Conservation (phyloP, 2,113 vertebrate species). For the Grus americana region DNA sequence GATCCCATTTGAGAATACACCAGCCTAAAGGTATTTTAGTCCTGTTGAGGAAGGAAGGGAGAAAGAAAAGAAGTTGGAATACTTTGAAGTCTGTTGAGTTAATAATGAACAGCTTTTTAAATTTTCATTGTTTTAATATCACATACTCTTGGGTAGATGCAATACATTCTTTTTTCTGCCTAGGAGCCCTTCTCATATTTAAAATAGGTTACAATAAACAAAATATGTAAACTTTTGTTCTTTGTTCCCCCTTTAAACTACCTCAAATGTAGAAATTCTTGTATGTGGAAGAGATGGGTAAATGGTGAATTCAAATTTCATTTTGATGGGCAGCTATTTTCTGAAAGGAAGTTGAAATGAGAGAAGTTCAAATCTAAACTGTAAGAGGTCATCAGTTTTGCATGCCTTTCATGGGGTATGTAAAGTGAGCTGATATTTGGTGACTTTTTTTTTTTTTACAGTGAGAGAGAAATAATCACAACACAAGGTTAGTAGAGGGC, state of each 20-base stretch:
- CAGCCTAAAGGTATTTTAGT: not conserved
- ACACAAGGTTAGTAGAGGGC: not conserved
- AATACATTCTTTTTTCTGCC: not conserved
- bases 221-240: not conserved
- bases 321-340: not conserved
- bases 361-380: not conserved
- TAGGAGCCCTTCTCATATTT: fast-evolving
- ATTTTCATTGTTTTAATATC: not conserved
- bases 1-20: not conserved
- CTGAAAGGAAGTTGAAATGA: not conserved
- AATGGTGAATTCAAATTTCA: not conserved
- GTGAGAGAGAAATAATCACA: not conserved
- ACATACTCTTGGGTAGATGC: not conserved
- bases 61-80: not conserved
- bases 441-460: not conserved
- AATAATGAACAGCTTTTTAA: not conserved
- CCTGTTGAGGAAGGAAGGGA: not conserved
- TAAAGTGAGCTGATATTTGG: not conserved
- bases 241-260: fast-evolving
- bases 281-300: not conserved
- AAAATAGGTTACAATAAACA: not conserved
- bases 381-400: not conserved
- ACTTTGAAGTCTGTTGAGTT: not conserved
- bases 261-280: not conserved
- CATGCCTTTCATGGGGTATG: not conserved